phyloP scores from a whole-genome alignment of 1,140 invertebrate species.

The Magallana gigas region DNA sequence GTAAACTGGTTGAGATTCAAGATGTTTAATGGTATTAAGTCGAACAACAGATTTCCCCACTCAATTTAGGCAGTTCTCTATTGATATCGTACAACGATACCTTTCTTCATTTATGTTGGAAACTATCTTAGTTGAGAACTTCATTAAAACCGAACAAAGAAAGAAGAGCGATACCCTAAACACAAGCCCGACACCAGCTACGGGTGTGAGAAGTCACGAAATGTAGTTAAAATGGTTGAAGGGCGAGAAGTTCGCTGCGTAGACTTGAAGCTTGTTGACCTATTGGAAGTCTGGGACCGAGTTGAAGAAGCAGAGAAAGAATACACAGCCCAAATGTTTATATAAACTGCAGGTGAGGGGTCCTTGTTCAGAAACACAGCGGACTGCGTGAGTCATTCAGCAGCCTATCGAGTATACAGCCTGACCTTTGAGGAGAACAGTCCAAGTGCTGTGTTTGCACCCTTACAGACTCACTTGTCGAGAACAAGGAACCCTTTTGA shows the following conservation, averaged over 20 bases:
- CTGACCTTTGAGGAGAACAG: neutral
- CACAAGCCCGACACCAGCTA: neutral
- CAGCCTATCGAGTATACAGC: neutral
- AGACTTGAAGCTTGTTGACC: neutral
- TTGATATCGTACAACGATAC: neutral
- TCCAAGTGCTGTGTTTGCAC: neutral
- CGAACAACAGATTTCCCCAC: neutral
- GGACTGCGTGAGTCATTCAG: neutral
- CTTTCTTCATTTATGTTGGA: neutral
- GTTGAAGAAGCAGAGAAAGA: conserved; percentile 13
- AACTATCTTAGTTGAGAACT: conserved; percentile 10
- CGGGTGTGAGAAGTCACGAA: neutral
- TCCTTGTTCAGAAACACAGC: neutral
- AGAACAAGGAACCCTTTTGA: conserved; percentile 10
- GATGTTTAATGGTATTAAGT: neutral
- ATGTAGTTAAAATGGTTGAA: neutral
- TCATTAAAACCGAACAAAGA: conserved; percentile 5
- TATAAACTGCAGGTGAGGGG: conserved; percentile 14
- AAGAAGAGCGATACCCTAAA: neutral
- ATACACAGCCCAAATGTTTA: conserved; percentile 25
- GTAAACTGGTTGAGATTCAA: conserved; percentile 23
- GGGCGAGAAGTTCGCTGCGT: neutral
- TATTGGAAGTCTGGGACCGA: neutral
- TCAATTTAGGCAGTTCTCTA: neutral
- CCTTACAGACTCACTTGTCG: neutral